These are phyloP conservation scores for Cephus rjabovi DNA, from an alignment of 2,888 invertebrate species.

Conservation along the genomic window DNA sequence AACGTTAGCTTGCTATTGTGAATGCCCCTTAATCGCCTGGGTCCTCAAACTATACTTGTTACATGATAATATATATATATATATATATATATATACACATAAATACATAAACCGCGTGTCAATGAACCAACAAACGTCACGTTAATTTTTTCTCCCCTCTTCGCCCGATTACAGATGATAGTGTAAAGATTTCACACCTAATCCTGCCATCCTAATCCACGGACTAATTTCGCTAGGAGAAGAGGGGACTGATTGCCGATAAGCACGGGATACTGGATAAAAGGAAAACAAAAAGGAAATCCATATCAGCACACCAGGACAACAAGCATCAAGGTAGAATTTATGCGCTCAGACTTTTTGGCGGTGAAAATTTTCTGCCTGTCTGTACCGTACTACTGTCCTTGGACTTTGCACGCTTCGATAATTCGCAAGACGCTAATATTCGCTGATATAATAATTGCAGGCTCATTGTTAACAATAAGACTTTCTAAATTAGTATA, in stretches of 20 bases:
- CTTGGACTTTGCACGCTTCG: neutral
- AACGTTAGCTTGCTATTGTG: too few species aligned
- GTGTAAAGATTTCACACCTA: neutral
- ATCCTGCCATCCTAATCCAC: conserved; percentile 2
- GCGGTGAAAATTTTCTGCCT: neutral
- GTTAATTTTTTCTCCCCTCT: neutral
- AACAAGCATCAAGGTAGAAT: neutral
- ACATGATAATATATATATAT: too few species aligned
- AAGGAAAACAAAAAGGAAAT: neutral
- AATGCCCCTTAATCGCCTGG: too few species aligned
- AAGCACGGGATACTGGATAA: neutral
- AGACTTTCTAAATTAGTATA: neutral
- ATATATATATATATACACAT: too few species aligned
- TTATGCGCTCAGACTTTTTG: neutral
- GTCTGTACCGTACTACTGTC: neutral
- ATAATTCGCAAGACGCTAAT: neutral
- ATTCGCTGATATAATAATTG: neutral
- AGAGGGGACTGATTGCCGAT: neutral
- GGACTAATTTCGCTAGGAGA: neutral
- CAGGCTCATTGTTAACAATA: neutral
- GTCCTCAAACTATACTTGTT: too few species aligned
- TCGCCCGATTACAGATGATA: neutral
- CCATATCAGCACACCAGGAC: neutral
- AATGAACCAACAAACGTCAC: neutral
- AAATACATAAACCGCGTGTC: neutral